Base-by-base conservation (phyloP, 2,888 invertebrate genomes). In the Dusona sp. region DNA sequence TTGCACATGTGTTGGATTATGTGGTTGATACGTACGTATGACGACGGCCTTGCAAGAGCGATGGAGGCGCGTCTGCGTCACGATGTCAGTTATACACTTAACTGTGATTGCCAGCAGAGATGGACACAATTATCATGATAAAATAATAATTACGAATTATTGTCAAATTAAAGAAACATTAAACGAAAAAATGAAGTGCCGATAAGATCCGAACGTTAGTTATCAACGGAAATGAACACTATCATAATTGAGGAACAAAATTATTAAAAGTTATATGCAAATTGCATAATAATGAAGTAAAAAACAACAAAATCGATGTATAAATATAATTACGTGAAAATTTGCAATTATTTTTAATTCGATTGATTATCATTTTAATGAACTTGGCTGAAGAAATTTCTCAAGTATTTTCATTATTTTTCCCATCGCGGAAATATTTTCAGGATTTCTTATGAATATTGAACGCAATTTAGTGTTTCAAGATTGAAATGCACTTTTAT, bases 41-140 rank as follows among this genome's bases (percentile, higher is more conserved):
- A 75, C 65, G 80, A 86, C 86, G 86, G 83, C 86, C 86, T 86
- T 86, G 86, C 83, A 67, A 68, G 65, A 78, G 77, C 74, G 77
- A 83, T 65, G 77, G 42, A 86, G 51, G 67, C 67, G 73, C 72
- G 72, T 64, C 61, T 67, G 45, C 72, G 86, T 83, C 83, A 57
- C 79, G 65, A 54, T 64, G 65, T 83, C 64, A 36, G 72, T 86
- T 72, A 80, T 75, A 84, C 48, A 38, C 38, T 57, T 54, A 68
- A 61, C 42, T 9, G n/a, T 64, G 48, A 80, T 80, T 48, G 33
- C 22, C 72, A 72, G 36, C 48, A 51, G 36, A 64, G 61, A 80
- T 64, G 33, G 36, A 72, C 36, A 29, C 22, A 67, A 51, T 61
- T 67, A 51, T 22, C 13, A n/a, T 48, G 29, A 67, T 38, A 78